Evolutionary conservation across 2,888 invertebrate species (phyloP).

Genomic region (Eilema sororculum): DNA sequence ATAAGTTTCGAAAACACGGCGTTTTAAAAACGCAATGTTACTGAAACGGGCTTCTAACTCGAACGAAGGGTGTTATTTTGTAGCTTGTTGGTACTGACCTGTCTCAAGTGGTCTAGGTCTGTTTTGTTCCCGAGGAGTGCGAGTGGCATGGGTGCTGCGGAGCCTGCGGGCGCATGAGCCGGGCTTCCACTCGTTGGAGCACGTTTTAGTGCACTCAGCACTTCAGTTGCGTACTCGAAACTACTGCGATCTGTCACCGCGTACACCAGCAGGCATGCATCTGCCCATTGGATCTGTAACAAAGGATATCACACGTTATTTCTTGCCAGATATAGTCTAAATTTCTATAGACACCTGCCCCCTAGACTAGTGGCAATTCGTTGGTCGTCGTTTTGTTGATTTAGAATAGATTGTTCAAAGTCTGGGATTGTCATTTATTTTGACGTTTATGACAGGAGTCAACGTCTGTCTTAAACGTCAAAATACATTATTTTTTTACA

Average conservation of each 20-base stretch:
- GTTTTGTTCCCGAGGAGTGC: slow-evolving; percentile 93
- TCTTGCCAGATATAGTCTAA: not conserved
- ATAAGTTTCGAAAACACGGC: too few species aligned
- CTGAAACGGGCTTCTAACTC: too few species aligned
- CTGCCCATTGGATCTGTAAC: slow-evolving; percentile 91
- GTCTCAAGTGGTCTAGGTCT: slow-evolving; percentile 92
- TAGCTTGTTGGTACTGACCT: slow-evolving; percentile 80
- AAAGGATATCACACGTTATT: slow-evolving; percentile 40
- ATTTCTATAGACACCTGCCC: not conserved
- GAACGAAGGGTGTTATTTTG: not conserved
- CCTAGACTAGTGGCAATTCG: too few species aligned
- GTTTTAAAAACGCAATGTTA: too few species aligned
- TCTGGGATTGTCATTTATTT: too few species aligned
- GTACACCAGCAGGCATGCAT: slow-evolving; percentile 92
- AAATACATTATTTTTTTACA: too few species aligned
- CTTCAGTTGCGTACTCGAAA: slow-evolving; percentile 90
- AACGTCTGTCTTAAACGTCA: too few species aligned
- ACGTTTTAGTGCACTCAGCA: slow-evolving; percentile 87
- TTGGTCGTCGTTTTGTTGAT: too few species aligned
- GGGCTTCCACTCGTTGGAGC: slow-evolving; percentile 85
- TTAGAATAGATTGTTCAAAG: too few species aligned
- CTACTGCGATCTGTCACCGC: slow-evolving; percentile 91
- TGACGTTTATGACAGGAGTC: too few species aligned
- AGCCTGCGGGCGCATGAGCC: slow-evolving; percentile 87
- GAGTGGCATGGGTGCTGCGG: slow-evolving; percentile 84